phyloP scores from a whole-genome alignment of 2,888 invertebrate species.

The Suillia variegata region DNA sequence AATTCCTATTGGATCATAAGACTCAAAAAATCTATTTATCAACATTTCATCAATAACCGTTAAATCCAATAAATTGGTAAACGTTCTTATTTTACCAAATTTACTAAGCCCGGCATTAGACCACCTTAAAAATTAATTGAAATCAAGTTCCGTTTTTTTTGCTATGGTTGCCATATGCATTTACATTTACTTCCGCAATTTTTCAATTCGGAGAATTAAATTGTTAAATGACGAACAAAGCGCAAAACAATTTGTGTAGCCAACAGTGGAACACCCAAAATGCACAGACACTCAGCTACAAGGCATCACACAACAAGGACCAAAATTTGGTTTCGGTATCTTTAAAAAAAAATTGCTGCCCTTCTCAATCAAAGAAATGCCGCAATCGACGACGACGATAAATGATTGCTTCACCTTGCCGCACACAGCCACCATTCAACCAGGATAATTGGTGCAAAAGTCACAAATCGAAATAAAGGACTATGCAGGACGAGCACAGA shows the following conservation, averaged over 20 bases:
- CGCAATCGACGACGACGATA: background rate
- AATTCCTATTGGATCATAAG: no score
- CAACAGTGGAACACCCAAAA: slow-evolving; percentile 50
- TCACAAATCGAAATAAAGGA: no score
- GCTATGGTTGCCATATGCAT: no score
- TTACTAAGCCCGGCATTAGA: background rate
- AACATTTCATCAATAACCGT: no score
- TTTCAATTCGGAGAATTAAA: slow-evolving; percentile 46
- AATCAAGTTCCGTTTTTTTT: background rate
- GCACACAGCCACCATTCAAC: slow-evolving; percentile 24
- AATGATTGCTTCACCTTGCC: slow-evolving; percentile 22
- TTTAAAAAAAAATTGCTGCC: slow-evolving; percentile 24
- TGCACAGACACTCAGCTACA: slow-evolving; percentile 40
- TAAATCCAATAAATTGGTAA: no score
- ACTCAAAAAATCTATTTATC: no score
- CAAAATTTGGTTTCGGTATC: slow-evolving; percentile 38
- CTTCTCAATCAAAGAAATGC: slow-evolving; percentile 9
- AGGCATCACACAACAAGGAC: slow-evolving; percentile 34
- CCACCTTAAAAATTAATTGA: no score
- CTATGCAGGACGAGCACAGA: no score
- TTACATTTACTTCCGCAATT: slow-evolving; percentile 48
- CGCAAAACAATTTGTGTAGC: slow-evolving; percentile 25
- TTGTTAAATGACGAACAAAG: slow-evolving; percentile 39
- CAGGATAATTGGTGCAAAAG: slow-evolving; percentile 7
- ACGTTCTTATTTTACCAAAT: no score